phyloP scores from a whole-genome alignment of 2,888 invertebrate species.

The Schrankia costaestrigalis region DNA sequence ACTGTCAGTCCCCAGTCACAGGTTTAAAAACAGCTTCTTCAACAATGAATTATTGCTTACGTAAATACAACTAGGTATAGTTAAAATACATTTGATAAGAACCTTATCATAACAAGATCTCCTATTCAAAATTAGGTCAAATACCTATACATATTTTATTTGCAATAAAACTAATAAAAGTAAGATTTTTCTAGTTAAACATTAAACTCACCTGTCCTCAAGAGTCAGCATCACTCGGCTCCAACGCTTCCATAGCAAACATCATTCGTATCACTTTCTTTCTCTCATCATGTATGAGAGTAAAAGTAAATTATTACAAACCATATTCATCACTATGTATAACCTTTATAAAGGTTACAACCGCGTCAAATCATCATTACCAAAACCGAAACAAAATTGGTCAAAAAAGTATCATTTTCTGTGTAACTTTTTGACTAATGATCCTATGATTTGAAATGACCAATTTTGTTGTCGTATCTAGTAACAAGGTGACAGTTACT shows the following conservation, averaged over 20 bases:
- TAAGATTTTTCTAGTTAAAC: no score
- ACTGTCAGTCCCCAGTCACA: no score
- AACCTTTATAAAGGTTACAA: constrained; percentile 56
- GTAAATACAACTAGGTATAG: no score
- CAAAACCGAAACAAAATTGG: not conserved
- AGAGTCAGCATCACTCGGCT: constrained; percentile 25
- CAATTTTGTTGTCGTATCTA: constrained; percentile 15
- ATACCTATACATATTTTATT: no score
- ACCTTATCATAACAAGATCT: no score
- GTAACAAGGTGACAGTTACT: constrained; percentile 15
- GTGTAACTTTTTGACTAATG: constrained; percentile 14
- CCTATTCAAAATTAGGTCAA: no score
- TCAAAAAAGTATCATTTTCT: no score
- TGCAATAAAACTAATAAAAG: no score
- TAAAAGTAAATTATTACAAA: constrained; percentile 37
- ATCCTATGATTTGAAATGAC: constrained; percentile 8
- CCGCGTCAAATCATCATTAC: constrained; percentile 32
- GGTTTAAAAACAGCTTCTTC: no score
- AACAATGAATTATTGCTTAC: no score
- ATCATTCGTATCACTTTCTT: constrained; percentile 41
- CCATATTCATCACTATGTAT: constrained; percentile 39
- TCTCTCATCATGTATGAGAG: constrained; percentile 33
- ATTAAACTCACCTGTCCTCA: constrained; percentile 37
- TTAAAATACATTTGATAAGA: no score
- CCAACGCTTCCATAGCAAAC: constrained; percentile 27